Evolutionary conservation across 2,888 invertebrate species (phyloP), one percentile per base, ranked within the genome.

Genomic region (Caenorhabditis parvicauda): DNA sequence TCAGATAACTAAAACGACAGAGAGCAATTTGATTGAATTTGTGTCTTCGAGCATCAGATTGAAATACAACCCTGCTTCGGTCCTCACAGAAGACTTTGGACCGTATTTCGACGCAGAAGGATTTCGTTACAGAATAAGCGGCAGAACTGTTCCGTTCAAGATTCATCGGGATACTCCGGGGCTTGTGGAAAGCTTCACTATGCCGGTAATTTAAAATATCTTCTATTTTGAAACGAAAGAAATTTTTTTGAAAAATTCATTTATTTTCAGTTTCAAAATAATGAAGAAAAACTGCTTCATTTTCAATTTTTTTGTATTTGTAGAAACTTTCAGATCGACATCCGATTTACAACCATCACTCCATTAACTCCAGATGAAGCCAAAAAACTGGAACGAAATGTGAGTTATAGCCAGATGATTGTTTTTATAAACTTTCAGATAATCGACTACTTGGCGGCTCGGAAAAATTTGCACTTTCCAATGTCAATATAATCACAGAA

Each of bases 31-130:
- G n/a, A n/a, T n/a, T n/a, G n/a, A n/a, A n/a, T n/a, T n/a, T n/a
- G n/a, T n/a, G n/a, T n/a, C n/a, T n/a, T n/a, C n/a, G n/a, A n/a
- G n/a, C n/a, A 17, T 39, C 12, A 38, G 39, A 21, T 42, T 62
- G 38, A 45, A 68, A 54, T 68, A 68, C 41, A 6, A 44, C n/a
- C 63, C 68, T 2, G 58, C 65, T 37, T 61, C 63, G 14, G 61
- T 61, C 0, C 41, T 60, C 1, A 52, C 58, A 17, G 68, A 68
- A 45, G 63, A 63, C 5, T 68, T 65, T 28, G 68, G 68, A 37
- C 29, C 58, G 2, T 56, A 58, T 28, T 68, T 56, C 25, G 68
- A 63, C 39, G 41, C 50, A 37, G 39, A 46, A 21, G 68, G 68
- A 14, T 58, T 58, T 28, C 49, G 58, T 5, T 68, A 68, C 37